Conservation (phyloP, 2,113 vertebrate genomes). For the Perognathus longimembris region DNA sequence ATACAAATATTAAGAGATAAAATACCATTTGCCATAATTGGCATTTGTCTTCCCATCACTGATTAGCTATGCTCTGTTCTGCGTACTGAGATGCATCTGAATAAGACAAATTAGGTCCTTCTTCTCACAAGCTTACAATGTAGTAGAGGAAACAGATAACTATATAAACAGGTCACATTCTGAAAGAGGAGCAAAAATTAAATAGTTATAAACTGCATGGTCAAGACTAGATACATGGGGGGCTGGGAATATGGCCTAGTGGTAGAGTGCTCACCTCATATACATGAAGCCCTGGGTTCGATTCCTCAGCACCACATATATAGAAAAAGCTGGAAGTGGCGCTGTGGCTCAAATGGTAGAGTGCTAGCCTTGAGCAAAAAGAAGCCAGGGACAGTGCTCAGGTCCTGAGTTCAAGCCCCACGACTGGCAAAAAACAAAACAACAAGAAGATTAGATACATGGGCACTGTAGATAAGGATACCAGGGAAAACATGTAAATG, state of each 20-base stretch:
- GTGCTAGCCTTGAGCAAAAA: no score
- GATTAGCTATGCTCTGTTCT: neutral
- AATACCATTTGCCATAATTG: neutral
- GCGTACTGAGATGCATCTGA: neutral
- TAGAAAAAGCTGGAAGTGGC: no score
- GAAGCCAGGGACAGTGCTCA: no score
- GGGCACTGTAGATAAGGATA: neutral
- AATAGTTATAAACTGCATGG: neutral
- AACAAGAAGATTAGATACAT: neutral
- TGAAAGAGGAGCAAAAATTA: constrained; percentile 22
- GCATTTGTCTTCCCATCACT: neutral
- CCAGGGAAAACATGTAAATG: neutral
- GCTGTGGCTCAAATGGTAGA: no score
- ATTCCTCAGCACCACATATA: no score
- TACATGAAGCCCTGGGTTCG: no score
- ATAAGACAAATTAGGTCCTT: neutral
- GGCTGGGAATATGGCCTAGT: no score
- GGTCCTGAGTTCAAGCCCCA: no score
- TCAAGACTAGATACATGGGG: neutral
- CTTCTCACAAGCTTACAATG: neutral
- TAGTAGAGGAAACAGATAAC: neutral
- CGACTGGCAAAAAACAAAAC: no score
- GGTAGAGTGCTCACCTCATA: no score
- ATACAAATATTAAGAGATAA: constrained; percentile 7
- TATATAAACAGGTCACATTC: neutral